Evolutionary conservation across 2,888 invertebrate species (phyloP).

Genomic region (Heliconius hortense): DNA sequence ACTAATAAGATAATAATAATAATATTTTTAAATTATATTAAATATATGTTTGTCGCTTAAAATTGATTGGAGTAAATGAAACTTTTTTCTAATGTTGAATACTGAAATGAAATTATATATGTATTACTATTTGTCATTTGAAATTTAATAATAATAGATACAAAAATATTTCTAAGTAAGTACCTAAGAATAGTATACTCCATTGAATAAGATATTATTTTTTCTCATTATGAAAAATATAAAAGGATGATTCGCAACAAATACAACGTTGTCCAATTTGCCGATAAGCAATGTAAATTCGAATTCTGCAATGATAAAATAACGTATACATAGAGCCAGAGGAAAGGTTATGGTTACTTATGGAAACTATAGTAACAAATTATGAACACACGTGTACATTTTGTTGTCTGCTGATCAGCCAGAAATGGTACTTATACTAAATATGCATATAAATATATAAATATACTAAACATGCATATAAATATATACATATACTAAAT

Average conservation of each 20-base stretch:
- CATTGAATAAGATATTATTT: slow-evolving; percentile 37
- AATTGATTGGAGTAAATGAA: not conserved
- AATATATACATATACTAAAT: not conserved
- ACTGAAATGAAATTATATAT: slow-evolving; percentile 7
- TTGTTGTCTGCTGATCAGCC: not conserved
- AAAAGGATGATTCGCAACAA: slow-evolving; percentile 46
- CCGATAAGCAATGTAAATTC: slow-evolving; percentile 1
- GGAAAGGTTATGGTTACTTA: not conserved
- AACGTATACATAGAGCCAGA: not conserved
- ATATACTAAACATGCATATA: not conserved
- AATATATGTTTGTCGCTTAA: not conserved
- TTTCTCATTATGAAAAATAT: slow-evolving; percentile 40
- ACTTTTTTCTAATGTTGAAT: not conserved
- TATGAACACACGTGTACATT: not conserved
- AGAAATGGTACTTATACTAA: not conserved
- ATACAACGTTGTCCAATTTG: slow-evolving; percentile 15
- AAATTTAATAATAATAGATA: not conserved
- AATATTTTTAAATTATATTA: not conserved
- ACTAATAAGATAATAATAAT: not conserved
- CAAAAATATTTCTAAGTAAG: not conserved
- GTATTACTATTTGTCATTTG: not conserved
- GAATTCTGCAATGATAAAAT: slow-evolving; percentile 5
- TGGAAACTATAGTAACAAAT: not conserved
- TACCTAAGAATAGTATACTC: slow-evolving; percentile 38
- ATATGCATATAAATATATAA: not conserved